Percentiles rank a stretch among this genome's conserved stretches.
Evolutionary conservation across 2,113 vertebrate genomes (phyloP).

Genomic region (Montifringilla adamsi): DNA sequence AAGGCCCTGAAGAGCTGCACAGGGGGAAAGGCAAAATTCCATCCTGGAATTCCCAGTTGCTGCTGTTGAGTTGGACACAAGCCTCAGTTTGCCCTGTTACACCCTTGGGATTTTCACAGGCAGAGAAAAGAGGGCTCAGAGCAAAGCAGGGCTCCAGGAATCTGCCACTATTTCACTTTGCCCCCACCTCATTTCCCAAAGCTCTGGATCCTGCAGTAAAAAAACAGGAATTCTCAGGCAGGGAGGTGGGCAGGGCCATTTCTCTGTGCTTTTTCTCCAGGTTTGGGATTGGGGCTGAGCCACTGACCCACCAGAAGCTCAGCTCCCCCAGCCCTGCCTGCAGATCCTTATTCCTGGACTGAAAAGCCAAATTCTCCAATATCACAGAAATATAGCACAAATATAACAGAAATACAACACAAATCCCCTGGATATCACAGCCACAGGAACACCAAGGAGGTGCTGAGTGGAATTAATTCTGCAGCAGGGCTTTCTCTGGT

Average conservation of each 20-base stretch:
- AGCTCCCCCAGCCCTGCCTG: background rate
- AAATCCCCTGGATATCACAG: background rate
- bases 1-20: fast-evolving
- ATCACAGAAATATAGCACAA: fast-evolving
- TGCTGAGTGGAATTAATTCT: background rate
- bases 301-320: fast-evolving
- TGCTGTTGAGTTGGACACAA: background rate
- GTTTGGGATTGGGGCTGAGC: background rate
- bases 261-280: background rate
- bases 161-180: background rate
- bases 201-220: fast-evolving
- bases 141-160: background rate
- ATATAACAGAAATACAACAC: fast-evolving
- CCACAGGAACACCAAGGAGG: background rate
- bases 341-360: background rate
- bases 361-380: background rate
- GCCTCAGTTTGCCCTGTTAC: fast-evolving
- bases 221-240: fast-evolving
- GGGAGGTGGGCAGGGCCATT: fast-evolving
- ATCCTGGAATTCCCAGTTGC: fast-evolving
- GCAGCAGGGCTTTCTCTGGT: background rate
- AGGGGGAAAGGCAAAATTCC: background rate
- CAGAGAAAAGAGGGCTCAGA: background rate
- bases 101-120: fast-evolving
- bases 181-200: fast-evolving